Base-by-base conservation (phyloP, 2,888 invertebrate species). In the Microctonus hyperodae region DNA sequence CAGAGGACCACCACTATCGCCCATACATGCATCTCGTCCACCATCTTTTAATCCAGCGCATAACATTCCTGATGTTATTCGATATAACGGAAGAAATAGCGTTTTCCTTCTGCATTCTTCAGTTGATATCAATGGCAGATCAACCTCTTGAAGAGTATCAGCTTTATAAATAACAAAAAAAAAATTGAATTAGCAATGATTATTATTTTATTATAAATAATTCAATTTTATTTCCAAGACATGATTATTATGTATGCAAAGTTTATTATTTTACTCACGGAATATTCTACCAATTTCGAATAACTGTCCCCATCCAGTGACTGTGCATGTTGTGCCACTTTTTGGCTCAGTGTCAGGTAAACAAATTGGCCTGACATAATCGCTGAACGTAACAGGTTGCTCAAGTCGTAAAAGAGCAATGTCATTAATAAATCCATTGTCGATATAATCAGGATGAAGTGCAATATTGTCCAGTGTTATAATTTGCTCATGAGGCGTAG, bases 241-340 rank as follows among this genome's bases (percentile, higher is more conserved):
- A 25, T 53, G 10, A 0, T 23, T 25, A 53, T 28, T 10, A 23
- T n/a, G 5, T 1, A 5, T 53, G 5, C 53, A n/a, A n/a, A n/a
- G n/a, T n/a, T n/a, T n/a, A n/a, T 25, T 11, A 11, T 53, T 63
- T 16, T 64, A 82, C 92, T 91, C 85, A 93, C 93, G 93, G 81
- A 93, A 93, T 65, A 92, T 90, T 69, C 92, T 86, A 63, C 92
- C 92, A 69, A 91, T 90, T 84, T 93, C 93, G 76, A 90, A 91
- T 0, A 92, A 86, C 79, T 93, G 92, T 31, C 93, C 93, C 93
- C 93, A 93, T 5, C 93, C 93, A 13, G 93, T 89, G 20, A 93
- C 91, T 0, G 92, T 92, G 81, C 93, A 93, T 72, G 89, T 87
- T 1, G 88, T 86, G 0, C 91, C 91, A 71, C 91, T 89, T 28